A percentile compares a stretch with the other conserved stretches of the same genome.
Conservation (phyloP, 1,140 invertebrate genomes). For the Drosophila parabipectinata region DNA sequence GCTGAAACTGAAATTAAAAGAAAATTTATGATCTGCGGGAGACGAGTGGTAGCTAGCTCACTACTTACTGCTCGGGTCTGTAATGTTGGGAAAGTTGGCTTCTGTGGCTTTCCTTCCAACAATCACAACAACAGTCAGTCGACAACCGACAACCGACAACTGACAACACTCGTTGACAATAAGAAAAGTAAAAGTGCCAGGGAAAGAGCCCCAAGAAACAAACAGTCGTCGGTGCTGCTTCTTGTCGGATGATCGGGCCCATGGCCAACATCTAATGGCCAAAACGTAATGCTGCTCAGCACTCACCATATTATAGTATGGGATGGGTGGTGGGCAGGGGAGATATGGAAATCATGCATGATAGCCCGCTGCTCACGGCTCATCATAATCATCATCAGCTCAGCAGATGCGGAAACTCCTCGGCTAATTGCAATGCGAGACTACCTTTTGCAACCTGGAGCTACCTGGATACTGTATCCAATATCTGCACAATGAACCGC, state of each 20-base stretch:
- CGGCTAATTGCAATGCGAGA: constrained; percentile 62
- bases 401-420: constrained; percentile 36
- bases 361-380: constrained; percentile 2
- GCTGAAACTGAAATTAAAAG: constrained; percentile 63
- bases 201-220: constrained; percentile 8
- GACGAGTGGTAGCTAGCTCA: neutral
- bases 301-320: neutral
- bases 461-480: constrained; percentile 8
- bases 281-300: constrained; percentile 20
- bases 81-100: constrained; percentile 71
- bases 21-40: constrained; percentile 64
- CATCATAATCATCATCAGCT: constrained; percentile 45
- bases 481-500: constrained; percentile 49
- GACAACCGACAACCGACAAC: neutral
- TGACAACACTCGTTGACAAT: constrained; percentile 69
- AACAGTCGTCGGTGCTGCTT: neutral
- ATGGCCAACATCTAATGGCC: constrained; percentile 32
- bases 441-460: constrained; percentile 52
- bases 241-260: constrained; percentile 41
- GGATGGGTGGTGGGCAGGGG: no score
- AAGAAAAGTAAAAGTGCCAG: constrained; percentile 72
- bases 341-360: constrained; percentile 1
- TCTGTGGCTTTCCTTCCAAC: constrained; percentile 35
- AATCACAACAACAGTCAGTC: neutral
- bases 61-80: constrained; percentile 23